These are phyloP conservation scores for Gadus macrocephalus DNA, from an alignment of 2,113 vertebrate genomes.

Conservation along the genomic window DNA sequence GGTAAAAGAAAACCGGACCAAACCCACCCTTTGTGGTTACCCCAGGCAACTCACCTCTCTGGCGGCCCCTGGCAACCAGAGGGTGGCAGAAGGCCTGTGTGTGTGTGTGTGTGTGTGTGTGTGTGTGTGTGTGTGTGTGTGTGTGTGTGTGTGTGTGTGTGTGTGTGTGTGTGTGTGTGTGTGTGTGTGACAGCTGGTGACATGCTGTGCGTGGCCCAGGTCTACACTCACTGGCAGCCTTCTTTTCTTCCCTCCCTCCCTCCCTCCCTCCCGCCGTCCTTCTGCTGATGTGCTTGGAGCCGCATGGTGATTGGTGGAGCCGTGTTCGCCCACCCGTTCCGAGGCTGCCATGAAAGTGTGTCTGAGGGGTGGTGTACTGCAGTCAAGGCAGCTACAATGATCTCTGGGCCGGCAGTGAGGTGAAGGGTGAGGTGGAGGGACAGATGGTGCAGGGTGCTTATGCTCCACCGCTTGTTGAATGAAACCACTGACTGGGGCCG, in stretches of 20 bases:
- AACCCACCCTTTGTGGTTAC: too few species aligned
- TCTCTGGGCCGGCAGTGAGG: slow-evolving; percentile 48
- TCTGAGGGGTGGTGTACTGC: slow-evolving; percentile 56
- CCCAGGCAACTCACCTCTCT: too few species aligned
- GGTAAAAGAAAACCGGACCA: too few species aligned
- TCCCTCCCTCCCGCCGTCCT: slow-evolving; percentile 18
- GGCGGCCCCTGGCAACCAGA: too few species aligned
- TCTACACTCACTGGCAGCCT: slow-evolving; percentile 41
- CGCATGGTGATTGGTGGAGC: slow-evolving; percentile 83
- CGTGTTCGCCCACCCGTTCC: slow-evolving; percentile 75
- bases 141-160: slow-evolving; percentile 22
- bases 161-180: slow-evolving; percentile 19
- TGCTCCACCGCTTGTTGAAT: slow-evolving; percentile 48
- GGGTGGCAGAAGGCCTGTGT: too few species aligned
- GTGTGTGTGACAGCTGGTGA: slow-evolving; percentile 58
- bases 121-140: slow-evolving; percentile 15
- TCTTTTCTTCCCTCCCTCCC: slow-evolving; percentile 36
- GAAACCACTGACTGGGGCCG: slow-evolving; percentile 33
- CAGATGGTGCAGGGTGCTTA: slow-evolving; percentile 5
- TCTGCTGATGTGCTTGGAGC: slow-evolving; percentile 86
- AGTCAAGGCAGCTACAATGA: slow-evolving; percentile 47
- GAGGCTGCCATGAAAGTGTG: slow-evolving; percentile 74
- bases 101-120: too few species aligned
- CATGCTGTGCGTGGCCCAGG: slow-evolving; percentile 53
- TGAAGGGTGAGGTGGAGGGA: neutral